Evolutionary conservation across 2,113 vertebrate genomes (phyloP).

Genomic region (Burhinus oedicnemus): DNA sequence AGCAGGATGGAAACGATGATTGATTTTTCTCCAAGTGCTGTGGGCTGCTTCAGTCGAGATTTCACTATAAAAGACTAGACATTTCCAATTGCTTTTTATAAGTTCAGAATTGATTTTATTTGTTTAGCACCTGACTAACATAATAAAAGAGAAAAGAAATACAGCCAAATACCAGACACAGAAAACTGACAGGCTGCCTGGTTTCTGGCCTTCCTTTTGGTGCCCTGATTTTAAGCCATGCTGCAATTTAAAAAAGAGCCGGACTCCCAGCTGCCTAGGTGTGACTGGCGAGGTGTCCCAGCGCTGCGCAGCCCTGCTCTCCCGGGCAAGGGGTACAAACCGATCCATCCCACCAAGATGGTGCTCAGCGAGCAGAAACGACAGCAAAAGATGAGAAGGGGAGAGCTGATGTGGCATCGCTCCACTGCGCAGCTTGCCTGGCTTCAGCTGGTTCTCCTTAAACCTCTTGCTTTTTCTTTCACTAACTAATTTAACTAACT

Average conservation of each 20-base stretch:
- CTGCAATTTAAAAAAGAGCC: not conserved
- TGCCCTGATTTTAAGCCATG: not conserved
- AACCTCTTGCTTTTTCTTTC: not conserved
- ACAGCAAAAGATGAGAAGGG: not conserved
- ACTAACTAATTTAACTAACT: not conserved
- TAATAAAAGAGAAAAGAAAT: conserved; percentile 27
- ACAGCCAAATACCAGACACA: not conserved
- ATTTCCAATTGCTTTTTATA: conserved; percentile 75
- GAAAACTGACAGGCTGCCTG: not conserved
- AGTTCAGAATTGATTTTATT: conserved; percentile 74
- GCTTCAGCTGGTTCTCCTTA: not conserved
- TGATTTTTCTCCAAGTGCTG: conserved; percentile 69
- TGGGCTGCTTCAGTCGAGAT: conserved; percentile 67
- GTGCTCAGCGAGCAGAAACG: not conserved
- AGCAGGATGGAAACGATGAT: conserved; percentile 71
- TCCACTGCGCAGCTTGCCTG: accelerated
- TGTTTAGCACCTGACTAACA: conserved; percentile 60
- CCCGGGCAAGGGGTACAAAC: not conserved
- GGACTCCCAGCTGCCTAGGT: not conserved
- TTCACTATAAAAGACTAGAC: conserved; percentile 71
- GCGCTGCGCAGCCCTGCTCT: not conserved
- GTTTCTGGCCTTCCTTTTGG: not conserved
- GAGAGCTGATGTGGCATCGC: not conserved
- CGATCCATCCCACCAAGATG: not conserved
- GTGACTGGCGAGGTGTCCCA: not conserved